These are phyloP conservation scores for Aphaenogaster ashmeadi DNA, from an alignment of 1,140 invertebrate species.

Conservation along the genomic window DNA sequence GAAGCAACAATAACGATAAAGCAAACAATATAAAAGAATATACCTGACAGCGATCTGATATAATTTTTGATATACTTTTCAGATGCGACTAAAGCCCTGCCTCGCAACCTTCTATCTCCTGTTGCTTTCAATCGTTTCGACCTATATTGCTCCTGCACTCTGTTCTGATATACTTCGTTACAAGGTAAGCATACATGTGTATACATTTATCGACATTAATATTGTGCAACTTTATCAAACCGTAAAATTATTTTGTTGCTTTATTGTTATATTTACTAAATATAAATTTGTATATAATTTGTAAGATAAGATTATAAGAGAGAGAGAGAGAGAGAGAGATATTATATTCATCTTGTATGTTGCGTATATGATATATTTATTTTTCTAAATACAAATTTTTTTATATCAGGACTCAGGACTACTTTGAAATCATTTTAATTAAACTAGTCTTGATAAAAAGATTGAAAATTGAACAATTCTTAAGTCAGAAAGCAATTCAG, in stretches of 20 bases:
- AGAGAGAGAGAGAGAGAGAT: neutral
- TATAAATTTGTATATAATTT: neutral
- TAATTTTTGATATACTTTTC: conserved; percentile 60
- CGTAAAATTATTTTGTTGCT: neutral
- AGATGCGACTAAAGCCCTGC: conserved; percentile 68
- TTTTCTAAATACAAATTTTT: neutral
- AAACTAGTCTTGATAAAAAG: neutral
- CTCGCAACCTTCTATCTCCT: conserved; percentile 53
- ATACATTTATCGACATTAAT: neutral
- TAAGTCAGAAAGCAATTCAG: neutral
- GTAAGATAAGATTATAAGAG: neutral
- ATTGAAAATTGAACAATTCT: neutral
- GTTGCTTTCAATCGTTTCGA: conserved; percentile 67
- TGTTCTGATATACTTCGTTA: conserved; percentile 58
- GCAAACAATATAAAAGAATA: conserved; percentile 3
- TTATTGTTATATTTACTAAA: neutral
- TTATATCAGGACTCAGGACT: neutral
- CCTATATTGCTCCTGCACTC: conserved; percentile 46
- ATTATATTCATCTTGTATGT: neutral
- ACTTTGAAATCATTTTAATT: conserved; percentile 23
- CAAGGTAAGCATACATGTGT: conserved; percentile 60
- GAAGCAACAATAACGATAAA: conserved; percentile 11
- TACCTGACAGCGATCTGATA: neutral
- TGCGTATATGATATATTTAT: neutral
- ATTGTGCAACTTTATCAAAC: neutral